Conservation (phyloP, 2,797 vertebrate genomes). For the Botia kubotai region DNA sequence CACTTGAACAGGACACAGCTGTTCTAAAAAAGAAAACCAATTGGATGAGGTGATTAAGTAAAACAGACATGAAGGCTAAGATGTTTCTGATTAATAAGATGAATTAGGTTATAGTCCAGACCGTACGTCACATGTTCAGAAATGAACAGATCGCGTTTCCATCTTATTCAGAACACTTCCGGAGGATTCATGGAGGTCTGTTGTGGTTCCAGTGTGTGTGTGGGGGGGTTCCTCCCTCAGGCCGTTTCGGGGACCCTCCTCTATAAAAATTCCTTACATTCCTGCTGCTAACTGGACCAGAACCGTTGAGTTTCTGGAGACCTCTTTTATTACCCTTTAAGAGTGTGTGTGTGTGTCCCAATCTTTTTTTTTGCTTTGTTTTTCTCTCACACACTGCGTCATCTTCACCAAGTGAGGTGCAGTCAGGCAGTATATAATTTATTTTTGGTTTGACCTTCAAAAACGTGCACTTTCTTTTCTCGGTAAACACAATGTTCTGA, state of each 20-base stretch:
- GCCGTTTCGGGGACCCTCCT: background rate
- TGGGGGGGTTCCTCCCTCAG: slow-evolving; percentile 16
- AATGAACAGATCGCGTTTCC: background rate
- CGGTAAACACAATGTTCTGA: no score
- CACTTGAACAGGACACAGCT: slow-evolving; percentile 11
- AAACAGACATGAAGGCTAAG: background rate
- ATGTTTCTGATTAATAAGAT: background rate
- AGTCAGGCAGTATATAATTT: background rate
- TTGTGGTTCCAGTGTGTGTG: background rate
- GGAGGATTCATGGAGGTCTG: background rate
- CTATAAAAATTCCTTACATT: slow-evolving; percentile 42
- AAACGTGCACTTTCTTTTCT: background rate
- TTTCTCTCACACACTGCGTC: background rate
- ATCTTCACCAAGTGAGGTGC: background rate
- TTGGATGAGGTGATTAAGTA: background rate
- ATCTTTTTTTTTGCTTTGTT: background rate
- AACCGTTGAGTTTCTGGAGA: slow-evolving; percentile 26
- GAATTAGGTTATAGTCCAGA: background rate
- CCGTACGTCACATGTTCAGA: background rate
- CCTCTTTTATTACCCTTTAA: slow-evolving; percentile 8
- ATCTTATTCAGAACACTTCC: background rate
- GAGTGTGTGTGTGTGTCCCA: slow-evolving; percentile 2
- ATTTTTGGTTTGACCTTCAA: background rate
- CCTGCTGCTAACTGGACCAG: slow-evolving; percentile 39
- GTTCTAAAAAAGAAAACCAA: background rate